Conservation (phyloP, 1,140 invertebrate genomes). For the Chironomus striatipennis region DNA sequence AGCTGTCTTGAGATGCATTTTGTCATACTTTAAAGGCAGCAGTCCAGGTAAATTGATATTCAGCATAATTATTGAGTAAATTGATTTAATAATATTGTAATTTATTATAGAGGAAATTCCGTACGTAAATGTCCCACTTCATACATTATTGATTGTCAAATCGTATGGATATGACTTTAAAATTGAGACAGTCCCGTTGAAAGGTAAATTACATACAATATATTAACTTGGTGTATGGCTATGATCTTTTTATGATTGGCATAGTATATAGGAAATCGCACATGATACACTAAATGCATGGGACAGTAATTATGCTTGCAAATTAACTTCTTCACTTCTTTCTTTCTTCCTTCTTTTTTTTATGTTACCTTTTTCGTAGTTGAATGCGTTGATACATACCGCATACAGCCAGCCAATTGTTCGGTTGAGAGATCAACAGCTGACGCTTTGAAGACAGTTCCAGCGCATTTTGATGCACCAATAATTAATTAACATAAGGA, state of each 20-base stretch:
- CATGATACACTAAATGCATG: neutral
- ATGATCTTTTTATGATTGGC: neutral
- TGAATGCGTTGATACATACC: constrained; percentile 77
- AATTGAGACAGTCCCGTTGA: constrained; percentile 68
- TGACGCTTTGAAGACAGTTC: constrained; percentile 59
- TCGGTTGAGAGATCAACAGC: constrained; percentile 50
- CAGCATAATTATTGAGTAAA: constrained; percentile 24
- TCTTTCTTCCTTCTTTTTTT: neutral
- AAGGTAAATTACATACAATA: constrained; percentile 32
- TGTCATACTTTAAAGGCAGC: constrained; percentile 84
- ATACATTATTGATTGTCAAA: constrained; percentile 80
- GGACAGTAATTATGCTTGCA: neutral
- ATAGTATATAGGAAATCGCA: neutral
- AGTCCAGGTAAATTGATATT: constrained; percentile 48
- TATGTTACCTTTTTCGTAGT: constrained; percentile 39
- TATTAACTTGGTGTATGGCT: neutral
- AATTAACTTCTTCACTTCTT: neutral
- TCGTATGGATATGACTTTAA: constrained; percentile 75
- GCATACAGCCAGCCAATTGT: constrained; percentile 61
- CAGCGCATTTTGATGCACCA: constrained; percentile 55
- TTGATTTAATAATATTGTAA: constrained; percentile 26
- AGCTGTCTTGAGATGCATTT: constrained; percentile 80
- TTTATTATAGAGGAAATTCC: constrained; percentile 66
- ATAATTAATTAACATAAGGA: constrained; percentile 22
- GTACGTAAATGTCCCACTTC: constrained; percentile 83